phyloP scores from a whole-genome alignment of 1,140 invertebrate genomes.

The Euura lappo region DNA sequence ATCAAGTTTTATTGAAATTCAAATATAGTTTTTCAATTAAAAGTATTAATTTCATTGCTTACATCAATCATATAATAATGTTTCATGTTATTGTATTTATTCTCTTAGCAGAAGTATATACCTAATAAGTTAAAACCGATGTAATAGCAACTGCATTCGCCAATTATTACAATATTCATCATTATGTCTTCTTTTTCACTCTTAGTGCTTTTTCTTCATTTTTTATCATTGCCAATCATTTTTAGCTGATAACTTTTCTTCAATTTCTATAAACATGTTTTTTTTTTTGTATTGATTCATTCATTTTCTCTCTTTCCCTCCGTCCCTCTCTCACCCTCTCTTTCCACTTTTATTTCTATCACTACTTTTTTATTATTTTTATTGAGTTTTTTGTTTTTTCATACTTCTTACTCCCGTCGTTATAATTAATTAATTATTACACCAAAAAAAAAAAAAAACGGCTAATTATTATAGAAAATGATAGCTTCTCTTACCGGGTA shows the following conservation, averaged over 20 bases:
- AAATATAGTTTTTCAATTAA: slow-evolving; percentile 50
- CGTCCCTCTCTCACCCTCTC: slow-evolving; percentile 3
- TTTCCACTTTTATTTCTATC: neutral
- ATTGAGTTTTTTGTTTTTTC: neutral
- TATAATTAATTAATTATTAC: neutral
- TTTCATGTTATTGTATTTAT: slow-evolving; percentile 9
- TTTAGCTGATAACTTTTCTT: neutral
- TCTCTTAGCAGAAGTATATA: slow-evolving; percentile 9
- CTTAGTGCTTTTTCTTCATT: slow-evolving; percentile 6
- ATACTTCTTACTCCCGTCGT: neutral
- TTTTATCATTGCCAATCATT: neutral
- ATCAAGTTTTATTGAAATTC: slow-evolving; percentile 58
- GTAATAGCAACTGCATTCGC: slow-evolving; percentile 8
- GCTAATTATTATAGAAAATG: neutral
- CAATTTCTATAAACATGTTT: slow-evolving; percentile 20
- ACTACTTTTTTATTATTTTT: neutral
- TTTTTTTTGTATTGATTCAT: slow-evolving; percentile 9
- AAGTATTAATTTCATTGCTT: slow-evolving; percentile 43
- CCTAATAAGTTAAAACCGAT: slow-evolving; percentile 6
- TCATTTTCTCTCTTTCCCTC: slow-evolving; percentile 19
- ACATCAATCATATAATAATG: slow-evolving; percentile 18
- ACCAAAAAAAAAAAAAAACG: neutral
- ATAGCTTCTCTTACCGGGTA: slow-evolving; percentile 5
- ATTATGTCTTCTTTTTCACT: neutral
- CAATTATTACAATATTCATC: neutral